A percentile compares a stretch with the other conserved stretches of the same genome.
These are phyloP conservation scores for Lycia hirtaria DNA, from an alignment of 2,888 invertebrate species.

Conservation along the genomic window DNA sequence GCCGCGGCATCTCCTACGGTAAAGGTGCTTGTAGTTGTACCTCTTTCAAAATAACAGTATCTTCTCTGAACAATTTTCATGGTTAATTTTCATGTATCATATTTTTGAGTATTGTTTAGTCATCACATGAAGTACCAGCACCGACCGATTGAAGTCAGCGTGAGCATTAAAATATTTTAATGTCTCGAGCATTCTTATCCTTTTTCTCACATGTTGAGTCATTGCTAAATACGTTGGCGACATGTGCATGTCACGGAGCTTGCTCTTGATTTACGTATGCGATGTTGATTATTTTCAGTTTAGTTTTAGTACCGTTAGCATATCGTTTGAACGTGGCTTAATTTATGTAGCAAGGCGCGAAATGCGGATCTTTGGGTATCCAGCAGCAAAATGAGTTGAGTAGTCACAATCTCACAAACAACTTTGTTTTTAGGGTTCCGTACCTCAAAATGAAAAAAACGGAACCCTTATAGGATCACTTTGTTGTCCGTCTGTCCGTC, in stretches of 20 bases:
- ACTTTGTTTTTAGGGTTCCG: no score
- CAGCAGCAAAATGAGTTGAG: no score
- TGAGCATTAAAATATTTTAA: constrained; percentile 8
- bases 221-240: constrained; percentile 25
- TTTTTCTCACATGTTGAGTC: constrained; percentile 21
- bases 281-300: constrained; percentile 1
- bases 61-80: no score
- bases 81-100: no score
- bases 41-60: no score
- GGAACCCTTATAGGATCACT: no score
- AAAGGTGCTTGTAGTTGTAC: no score
- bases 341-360: not conserved
- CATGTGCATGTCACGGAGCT: constrained; percentile 12
- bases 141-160: not conserved
- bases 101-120: not conserved
- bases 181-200: constrained; percentile 2
- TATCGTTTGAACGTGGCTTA: not conserved
- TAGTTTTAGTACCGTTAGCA: not conserved
- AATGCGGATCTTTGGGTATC: not conserved
- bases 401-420: no score
- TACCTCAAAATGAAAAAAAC: no score
- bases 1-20: no score
- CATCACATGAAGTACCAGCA: not conserved
- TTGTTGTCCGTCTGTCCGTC: no score
- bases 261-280: constrained; percentile 4